Evolutionary conservation across 2,113 vertebrate genomes (phyloP).

Genomic region (Eolophus roseicapilla): DNA sequence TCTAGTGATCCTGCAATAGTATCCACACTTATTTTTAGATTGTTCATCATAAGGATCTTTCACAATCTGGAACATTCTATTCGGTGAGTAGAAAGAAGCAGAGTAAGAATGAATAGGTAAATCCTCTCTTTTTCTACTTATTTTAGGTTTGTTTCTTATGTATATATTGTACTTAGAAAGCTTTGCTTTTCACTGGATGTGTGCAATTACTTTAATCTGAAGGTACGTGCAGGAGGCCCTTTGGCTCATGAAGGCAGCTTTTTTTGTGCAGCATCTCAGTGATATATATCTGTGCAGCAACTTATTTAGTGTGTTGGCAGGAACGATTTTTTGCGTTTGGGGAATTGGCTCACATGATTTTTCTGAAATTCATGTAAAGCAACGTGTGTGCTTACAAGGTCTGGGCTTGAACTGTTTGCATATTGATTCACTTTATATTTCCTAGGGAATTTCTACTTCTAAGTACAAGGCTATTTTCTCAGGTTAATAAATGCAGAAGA

Average conservation of each 20-base stretch:
- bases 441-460: neutral
- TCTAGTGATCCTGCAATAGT: neutral
- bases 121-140: neutral
- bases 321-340: neutral
- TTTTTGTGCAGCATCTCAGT: neutral
- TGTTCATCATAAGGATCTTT: neutral
- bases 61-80: neutral
- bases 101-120: neutral
- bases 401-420: accelerated
- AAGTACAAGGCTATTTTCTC: neutral
- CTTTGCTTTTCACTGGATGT: neutral
- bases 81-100: neutral
- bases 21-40: neutral
- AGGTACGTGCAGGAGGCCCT: neutral
- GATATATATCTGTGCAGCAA: neutral
- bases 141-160: neutral
- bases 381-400: neutral
- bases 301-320: neutral
- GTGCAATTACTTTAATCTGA: neutral
- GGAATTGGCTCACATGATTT: neutral
- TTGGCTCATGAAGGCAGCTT: neutral
- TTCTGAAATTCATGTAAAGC: neutral
- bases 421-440: neutral
- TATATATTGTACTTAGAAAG: neutral
- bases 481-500: neutral